A percentile compares a stretch with the other conserved stretches of the same genome.
phyloP scores from a whole-genome alignment of 2,113 vertebrate species.

The Sturnus vulgaris region DNA sequence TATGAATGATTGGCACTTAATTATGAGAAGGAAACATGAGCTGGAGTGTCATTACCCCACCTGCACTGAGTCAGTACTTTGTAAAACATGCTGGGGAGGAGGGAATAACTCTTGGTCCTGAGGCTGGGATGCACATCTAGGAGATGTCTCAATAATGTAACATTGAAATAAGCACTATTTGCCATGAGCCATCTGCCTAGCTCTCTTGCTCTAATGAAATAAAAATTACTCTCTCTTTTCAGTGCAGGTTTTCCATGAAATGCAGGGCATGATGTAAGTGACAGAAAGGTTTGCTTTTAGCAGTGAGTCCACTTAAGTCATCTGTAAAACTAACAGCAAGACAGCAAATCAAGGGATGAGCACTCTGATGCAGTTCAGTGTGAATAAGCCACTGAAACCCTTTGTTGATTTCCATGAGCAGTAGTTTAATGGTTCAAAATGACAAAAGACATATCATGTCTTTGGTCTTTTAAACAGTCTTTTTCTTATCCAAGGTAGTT shows the following conservation, averaged over 20 bases:
- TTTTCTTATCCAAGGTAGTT: neutral
- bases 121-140: neutral
- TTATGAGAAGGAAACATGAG: neutral
- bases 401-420: neutral
- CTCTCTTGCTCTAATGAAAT: neutral
- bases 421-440: neutral
- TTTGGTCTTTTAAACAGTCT: neutral
- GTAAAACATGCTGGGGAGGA: neutral
- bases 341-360: neutral
- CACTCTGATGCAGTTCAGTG: neutral
- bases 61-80: neutral
- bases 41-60: neutral
- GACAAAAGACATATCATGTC: neutral
- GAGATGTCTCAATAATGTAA: neutral
- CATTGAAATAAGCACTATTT: neutral
- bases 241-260: neutral
- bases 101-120: neutral
- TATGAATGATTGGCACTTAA: neutral
- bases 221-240: neutral
- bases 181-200: neutral
- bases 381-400: neutral
- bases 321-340: neutral
- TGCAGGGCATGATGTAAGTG: neutral
- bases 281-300: neutral
- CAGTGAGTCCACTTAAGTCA: neutral